Conservation (phyloP, 2,113 vertebrate species). For the Cyprinodon tularosa region DNA sequence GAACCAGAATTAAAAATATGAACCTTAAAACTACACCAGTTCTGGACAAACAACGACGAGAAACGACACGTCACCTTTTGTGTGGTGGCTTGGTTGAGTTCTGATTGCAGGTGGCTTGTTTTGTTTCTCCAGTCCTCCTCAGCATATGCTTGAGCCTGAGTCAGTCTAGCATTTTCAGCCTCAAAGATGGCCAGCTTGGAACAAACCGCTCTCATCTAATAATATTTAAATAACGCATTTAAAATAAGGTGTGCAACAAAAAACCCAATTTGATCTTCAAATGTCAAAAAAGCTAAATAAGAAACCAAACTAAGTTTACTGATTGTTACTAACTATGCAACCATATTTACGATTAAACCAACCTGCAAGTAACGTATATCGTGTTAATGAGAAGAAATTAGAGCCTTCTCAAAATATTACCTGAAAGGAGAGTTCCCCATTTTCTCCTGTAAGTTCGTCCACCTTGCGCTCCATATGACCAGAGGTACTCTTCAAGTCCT, state of each 20-base stretch:
- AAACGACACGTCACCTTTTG: conserved; percentile 83
- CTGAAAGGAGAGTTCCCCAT: conserved; percentile 87
- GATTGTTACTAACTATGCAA: background rate
- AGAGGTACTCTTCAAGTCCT: conserved; percentile 85
- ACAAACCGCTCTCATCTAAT: conserved; percentile 82
- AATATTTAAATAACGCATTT: background rate
- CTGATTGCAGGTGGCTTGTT: conserved; percentile 75
- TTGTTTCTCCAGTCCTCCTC: conserved; percentile 74
- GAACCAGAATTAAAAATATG: background rate
- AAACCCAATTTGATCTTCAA: background rate
- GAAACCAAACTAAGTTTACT: background rate
- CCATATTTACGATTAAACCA: background rate
- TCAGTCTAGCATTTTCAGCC: conserved; percentile 81
- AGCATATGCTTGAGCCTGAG: conserved; percentile 76
- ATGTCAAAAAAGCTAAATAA: background rate
- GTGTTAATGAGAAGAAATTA: background rate
- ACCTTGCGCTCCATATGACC: conserved; percentile 89
- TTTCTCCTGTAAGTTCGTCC: conserved; percentile 86
- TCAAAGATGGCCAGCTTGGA: conserved; percentile 82
- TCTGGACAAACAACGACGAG: background rate
- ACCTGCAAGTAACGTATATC: background rate
- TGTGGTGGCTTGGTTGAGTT: conserved; percentile 77
- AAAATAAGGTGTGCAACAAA: background rate
- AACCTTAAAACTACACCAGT: background rate
- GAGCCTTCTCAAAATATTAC: conserved; percentile 58